Evolutionary conservation across 1,140 invertebrate genomes (phyloP), one percentile per base, ranked within the genome.

Genomic region (Meteorus sp.): DNA sequence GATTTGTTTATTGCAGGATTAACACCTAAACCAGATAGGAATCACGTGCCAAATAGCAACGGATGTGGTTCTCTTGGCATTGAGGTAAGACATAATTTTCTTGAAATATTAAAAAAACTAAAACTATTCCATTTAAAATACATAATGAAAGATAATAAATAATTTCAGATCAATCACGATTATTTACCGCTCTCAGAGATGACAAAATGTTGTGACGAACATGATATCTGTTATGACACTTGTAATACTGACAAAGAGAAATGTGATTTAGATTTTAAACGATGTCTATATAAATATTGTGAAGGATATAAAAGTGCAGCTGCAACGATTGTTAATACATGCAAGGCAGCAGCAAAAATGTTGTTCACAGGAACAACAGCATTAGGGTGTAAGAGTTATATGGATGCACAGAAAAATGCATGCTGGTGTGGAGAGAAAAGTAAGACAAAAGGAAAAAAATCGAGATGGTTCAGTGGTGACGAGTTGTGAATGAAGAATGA

Each of bases 161-260:
- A 19, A 37, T 81, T 89, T 48, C 80, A 91, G 79, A 87, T 93
- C 61, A 84, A 84, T 41, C 85, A 86, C 23, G 86, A 91, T 59
- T 89, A 89, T 66, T 79, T 94, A 22, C 90, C 91, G 6, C 77
- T 89, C 7, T 79, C 82, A 20, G 86, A 90, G 74, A 91, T 94
- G 88, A 89, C 88, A 6, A 85, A 86, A 61, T 96, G 93, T 69
- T 96, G 93, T 78, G 85, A 95, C 72, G 68, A 72, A 1, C 93
- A 96, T 75, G 93, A 96, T 65, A 85, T 90, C 59, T 96, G 93
- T 73, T 96, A 96, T 68, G 92, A 93, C 60, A 93, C 90, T 2
- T 96, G 93, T 72, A 92, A 91, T 63, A 85, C 78, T 25, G 87
- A 91, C 44, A 94, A 93, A 75, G 91, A 94, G 72, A 79, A 87